These are phyloP conservation scores for Polypedilum vanderplanki DNA, from an alignment of 1,140 invertebrate species.

Conservation along the genomic window DNA sequence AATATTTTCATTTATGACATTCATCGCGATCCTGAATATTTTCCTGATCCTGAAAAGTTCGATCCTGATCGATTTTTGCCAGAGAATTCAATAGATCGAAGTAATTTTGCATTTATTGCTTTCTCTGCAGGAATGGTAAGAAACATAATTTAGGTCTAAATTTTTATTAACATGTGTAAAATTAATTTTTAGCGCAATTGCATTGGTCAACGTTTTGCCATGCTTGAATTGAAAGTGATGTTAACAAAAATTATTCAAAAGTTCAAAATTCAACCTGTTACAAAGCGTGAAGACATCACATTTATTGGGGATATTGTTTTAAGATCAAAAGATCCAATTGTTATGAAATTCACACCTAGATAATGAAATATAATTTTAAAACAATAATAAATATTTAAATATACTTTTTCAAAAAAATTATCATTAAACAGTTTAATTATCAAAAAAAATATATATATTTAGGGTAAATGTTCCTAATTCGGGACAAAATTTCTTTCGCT, in stretches of 20 bases:
- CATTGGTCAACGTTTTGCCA: slow-evolving; percentile 33
- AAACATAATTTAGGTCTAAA: too few relatives aligned
- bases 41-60: slow-evolving; percentile 58
- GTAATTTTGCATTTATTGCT: slow-evolving; percentile 48
- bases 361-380: neutral
- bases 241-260: neutral
- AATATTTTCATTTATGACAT: slow-evolving; percentile 46
- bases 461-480: too few relatives aligned
- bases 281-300: slow-evolving; percentile 35
- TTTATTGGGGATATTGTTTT: slow-evolving; percentile 36
- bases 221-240: slow-evolving; percentile 37
- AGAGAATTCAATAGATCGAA: slow-evolving; percentile 39
- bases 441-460: too few relatives aligned
- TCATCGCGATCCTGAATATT: slow-evolving; percentile 54
- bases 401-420: too few relatives aligned
- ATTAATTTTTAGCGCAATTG: neutral
- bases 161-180: too few relatives aligned
- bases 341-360: neutral
- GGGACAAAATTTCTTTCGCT: too few relatives aligned
- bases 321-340: slow-evolving; percentile 31
- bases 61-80: slow-evolving; percentile 60
- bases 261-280: slow-evolving; percentile 26
- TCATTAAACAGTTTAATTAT: too few relatives aligned
- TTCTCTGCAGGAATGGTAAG: slow-evolving; percentile 48
- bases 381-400: neutral